Evolutionary conservation across 2,888 invertebrate species (phyloP), one percentile per base, ranked within the genome.

Genomic region (Harpalus rubripes): DNA sequence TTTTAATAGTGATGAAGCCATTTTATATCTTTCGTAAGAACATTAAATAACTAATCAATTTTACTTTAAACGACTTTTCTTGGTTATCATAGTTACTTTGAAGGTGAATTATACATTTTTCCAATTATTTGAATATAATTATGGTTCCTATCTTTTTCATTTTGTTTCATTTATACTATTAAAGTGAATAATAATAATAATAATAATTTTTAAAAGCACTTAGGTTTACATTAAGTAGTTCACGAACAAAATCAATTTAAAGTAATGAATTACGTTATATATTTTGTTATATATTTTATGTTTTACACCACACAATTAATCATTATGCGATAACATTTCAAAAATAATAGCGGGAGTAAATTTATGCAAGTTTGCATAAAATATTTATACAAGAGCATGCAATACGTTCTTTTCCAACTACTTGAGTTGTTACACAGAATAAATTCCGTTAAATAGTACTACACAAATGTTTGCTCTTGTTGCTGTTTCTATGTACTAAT

Each of bases 291-390:
- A 74, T 44, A 18, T 74, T 74, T 41, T 74, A 74, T 74, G 44
- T 18, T 74, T 41, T 10, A 26, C 18, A 26, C 10, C 4, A 15
- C 39, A 82, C 72, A 82, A 82, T 82, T 56, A 82, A 82, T 82
- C 82, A 82, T 18, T 32, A 63, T 16, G 39, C 82, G 82, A 82
- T 82, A 32, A 58, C 72, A 72, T 72, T 68, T 72, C 82, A 82
- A 68, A 82, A 72, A 82, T 32, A 59, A 58, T 56, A 72, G 58
- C 59, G 1, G 18, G 44, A 44, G 39, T 15, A 74, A 74, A 74
- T 79, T 58, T 58, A 79, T 61, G 79, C 58, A 79, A 39, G 79
- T 52, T 52, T 79, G 79, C 18, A 74, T 74, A 44, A 44, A 74
- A 74, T 74, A 74, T 74, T 74, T 44, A 44, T 44, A 7, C 44